Evolutionary conservation across 2,113 vertebrate genomes (phyloP).

Genomic region (Ranitomeya imitator): DNA sequence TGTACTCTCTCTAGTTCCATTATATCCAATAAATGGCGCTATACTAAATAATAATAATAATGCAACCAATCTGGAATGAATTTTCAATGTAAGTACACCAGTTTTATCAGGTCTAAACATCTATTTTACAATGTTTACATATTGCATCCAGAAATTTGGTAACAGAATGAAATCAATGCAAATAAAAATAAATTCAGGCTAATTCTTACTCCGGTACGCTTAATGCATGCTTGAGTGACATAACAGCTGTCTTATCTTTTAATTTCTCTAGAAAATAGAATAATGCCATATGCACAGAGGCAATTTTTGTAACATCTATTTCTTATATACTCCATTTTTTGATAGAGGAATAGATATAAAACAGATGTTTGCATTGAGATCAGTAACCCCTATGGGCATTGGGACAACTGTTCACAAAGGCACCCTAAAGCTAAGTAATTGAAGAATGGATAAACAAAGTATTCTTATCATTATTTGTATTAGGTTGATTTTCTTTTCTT

Average conservation of each 20-base stretch:
- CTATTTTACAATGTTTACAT: too few relatives aligned
- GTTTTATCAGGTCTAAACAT: background rate
- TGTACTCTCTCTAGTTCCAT: too few relatives aligned
- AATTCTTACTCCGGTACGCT: background rate
- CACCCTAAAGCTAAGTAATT: background rate
- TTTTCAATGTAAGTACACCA: background rate
- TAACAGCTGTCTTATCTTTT: background rate
- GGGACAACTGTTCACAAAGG: background rate
- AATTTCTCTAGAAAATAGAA: background rate
- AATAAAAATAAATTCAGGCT: background rate
- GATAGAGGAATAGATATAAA: background rate
- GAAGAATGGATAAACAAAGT: background rate
- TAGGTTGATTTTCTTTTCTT: too few relatives aligned
- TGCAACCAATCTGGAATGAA: background rate
- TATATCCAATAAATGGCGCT: too few relatives aligned
- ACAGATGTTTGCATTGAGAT: slow-evolving; percentile 1
- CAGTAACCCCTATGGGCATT: background rate
- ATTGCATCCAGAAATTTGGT: too few relatives aligned
- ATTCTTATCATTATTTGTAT: background rate
- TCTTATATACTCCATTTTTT: background rate
- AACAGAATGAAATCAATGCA: background rate
- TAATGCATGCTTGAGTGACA: background rate
- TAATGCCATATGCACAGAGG: background rate
- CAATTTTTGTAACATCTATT: background rate
- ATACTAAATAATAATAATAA: too few relatives aligned